Conservation (phyloP, 35 echinoderm and acorn worm species). For the Ophioderma brevispina region DNA sequence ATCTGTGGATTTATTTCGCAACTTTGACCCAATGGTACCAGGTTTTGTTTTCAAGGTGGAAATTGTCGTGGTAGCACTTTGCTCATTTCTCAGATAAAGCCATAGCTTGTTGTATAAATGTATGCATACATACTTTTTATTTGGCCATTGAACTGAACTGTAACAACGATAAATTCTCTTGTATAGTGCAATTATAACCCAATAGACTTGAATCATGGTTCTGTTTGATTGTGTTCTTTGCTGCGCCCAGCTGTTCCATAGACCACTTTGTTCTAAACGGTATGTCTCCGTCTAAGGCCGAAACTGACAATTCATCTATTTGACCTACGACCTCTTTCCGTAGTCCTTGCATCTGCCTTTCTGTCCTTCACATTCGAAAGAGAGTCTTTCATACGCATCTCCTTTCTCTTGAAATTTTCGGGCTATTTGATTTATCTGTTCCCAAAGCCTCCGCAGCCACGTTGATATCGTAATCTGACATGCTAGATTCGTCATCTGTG, state of each 20-base stretch:
- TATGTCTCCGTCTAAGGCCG: neutral
- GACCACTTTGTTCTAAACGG: neutral
- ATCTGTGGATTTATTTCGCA: too few relatives aligned
- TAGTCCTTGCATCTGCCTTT: neutral
- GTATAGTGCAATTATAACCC: neutral
- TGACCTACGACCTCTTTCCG: neutral
- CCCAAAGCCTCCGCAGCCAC: neutral
- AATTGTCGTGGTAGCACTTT: too few relatives aligned
- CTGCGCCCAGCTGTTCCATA: neutral
- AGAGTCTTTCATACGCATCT: neutral
- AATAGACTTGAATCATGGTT: neutral
- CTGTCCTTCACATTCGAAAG: neutral
- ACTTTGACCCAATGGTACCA: too few relatives aligned
- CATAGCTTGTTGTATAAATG: too few relatives aligned
- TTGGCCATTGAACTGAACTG: too few relatives aligned
- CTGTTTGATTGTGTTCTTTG: conserved; percentile 1
- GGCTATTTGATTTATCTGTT: neutral
- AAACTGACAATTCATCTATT: neutral
- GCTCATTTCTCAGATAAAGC: too few relatives aligned
- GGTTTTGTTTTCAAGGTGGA: too few relatives aligned
- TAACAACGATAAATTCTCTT: conserved; percentile 1
- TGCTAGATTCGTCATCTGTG: neutral
- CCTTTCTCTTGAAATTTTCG: conserved; percentile 2
- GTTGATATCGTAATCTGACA: neutral
- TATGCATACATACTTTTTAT: too few relatives aligned